phyloP scores from a whole-genome alignment of 2,797 vertebrate species.

The Ficedula albicollis region DNA sequence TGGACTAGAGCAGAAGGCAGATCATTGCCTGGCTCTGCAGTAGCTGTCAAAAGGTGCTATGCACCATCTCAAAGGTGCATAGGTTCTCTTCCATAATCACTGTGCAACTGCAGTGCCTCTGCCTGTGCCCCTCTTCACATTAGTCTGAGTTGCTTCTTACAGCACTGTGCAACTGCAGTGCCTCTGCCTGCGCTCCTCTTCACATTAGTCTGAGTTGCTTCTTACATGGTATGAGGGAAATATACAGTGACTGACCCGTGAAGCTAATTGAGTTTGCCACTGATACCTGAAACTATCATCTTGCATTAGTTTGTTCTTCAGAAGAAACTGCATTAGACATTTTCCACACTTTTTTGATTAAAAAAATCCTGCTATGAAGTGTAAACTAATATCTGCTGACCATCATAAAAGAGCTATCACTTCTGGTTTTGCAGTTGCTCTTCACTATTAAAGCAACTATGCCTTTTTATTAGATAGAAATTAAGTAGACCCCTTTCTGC shows the following conservation, averaged over 20 bases:
- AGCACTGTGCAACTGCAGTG: neutral
- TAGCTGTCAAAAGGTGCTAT: neutral
- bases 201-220: neutral
- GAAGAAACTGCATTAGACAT: neutral
- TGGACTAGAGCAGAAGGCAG: neutral
- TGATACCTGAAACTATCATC: neutral
- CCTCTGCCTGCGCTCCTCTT: neutral
- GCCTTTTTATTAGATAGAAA: neutral
- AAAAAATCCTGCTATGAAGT: neutral
- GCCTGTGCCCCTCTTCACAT: neutral
- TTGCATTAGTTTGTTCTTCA: neutral
- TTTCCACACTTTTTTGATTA: neutral
- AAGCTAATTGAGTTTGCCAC: neutral
- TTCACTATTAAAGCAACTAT: neutral
- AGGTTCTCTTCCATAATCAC: neutral
- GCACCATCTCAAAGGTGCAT: neutral
- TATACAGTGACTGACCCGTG: neutral
- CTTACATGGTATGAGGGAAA: neutral
- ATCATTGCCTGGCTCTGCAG: neutral
- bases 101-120: neutral
- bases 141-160: neutral
- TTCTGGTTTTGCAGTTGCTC: neutral
- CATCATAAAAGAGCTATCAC: neutral
- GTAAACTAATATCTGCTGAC: neutral
- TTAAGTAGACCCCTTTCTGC: neutral